These are phyloP conservation scores for Dipodomys merriami DNA, from an alignment of 2,113 vertebrate genomes.

Conservation along the genomic window DNA sequence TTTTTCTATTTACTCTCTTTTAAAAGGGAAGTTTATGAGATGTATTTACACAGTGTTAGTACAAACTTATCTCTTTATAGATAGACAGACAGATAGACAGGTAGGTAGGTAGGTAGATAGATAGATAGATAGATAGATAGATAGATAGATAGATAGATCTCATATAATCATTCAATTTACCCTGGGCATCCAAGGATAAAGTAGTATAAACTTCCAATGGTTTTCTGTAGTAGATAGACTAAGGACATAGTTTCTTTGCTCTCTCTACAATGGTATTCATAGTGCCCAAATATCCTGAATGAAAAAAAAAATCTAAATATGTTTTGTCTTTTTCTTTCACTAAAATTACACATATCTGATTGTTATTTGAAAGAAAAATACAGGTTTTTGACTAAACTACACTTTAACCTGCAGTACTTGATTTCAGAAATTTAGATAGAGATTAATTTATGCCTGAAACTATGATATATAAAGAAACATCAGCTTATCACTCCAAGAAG, in stretches of 20 bases:
- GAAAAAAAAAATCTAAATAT: not conserved
- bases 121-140: too few relatives aligned
- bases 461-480: conserved; percentile 15
- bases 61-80: not conserved
- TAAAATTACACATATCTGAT: conserved; percentile 26
- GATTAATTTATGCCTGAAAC: conserved; percentile 21
- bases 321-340: not conserved
- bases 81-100: too few relatives aligned
- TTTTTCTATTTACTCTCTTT: not conserved
- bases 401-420: not conserved
- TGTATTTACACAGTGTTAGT: conserved; percentile 30
- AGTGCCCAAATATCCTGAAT: not conserved
- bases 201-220: not conserved
- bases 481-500: conserved; percentile 54
- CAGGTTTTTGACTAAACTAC: not conserved
- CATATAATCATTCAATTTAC: not conserved
- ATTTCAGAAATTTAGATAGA: not conserved
- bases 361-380: conserved; percentile 42
- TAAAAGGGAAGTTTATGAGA: conserved; percentile 11
- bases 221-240: not conserved
- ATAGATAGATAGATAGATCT: not conserved
- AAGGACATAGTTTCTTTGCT: not conserved
- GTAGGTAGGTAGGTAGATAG: too few relatives aligned
- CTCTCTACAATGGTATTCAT: not conserved
- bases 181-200: not conserved